Percentiles rank a stretch among this genome's conserved stretches.
phyloP scores from a whole-genome alignment of 1,140 invertebrate genomes.

The Theocolax elegans region DNA sequence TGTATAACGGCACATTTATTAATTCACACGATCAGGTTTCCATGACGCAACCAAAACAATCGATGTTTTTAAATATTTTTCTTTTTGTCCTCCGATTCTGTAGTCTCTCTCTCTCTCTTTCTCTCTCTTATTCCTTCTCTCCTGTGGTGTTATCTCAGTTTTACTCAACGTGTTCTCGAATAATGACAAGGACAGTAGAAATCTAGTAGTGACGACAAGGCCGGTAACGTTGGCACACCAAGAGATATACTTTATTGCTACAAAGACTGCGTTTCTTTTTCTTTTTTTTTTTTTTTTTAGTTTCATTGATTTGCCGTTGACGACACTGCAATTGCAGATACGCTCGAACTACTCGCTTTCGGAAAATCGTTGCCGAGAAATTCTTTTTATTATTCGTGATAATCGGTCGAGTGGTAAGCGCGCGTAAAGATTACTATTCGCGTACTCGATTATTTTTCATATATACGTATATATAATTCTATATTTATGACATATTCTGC shows the following conservation, averaged over 20 bases:
- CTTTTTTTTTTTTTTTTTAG: too few species aligned
- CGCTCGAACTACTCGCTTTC: too few species aligned
- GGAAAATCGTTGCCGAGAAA: too few species aligned
- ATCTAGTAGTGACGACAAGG: slow-evolving; percentile 17
- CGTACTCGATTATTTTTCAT: too few species aligned
- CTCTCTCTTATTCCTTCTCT: neutral
- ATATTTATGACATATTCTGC: too few species aligned
- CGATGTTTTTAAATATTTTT: neutral
- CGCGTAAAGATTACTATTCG: too few species aligned
- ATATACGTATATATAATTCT: too few species aligned
- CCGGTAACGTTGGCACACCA: neutral
- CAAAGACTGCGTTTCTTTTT: too few species aligned
- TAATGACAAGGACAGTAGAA: slow-evolving; percentile 13
- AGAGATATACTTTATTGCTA: neutral
- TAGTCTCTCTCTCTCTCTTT: neutral
- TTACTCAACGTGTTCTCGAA: slow-evolving; percentile 5
- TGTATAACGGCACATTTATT: slow-evolving; percentile 14
- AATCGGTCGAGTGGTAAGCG: too few species aligned
- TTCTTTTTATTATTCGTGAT: too few species aligned
- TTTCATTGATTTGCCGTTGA: too few species aligned
- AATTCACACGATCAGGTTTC: slow-evolving; percentile 1
- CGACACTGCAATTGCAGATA: too few species aligned
- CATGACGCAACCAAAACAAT: slow-evolving; percentile 18
- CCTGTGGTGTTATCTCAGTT: neutral
- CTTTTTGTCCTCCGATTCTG: neutral